Evolutionary conservation across 1,140 invertebrate species (phyloP), one percentile per base, ranked within the genome.

Genomic region (Drosophila saltans): DNA sequence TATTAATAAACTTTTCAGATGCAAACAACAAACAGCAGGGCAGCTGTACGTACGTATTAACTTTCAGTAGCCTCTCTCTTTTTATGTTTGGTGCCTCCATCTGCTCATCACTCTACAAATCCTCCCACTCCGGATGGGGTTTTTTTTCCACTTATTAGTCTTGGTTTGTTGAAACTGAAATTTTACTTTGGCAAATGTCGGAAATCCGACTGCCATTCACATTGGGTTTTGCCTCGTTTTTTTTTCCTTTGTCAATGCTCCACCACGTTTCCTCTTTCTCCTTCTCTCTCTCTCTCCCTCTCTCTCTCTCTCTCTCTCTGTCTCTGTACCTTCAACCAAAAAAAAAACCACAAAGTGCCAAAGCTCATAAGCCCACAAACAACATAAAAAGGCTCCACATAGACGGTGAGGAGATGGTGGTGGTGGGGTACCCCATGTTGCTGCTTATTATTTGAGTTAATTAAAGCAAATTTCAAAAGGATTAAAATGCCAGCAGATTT

Each of bases 1-100:
- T 88, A 88, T 88, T 88, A 88, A 88, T 89, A 89, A 88, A 88
- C 83, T 88, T 88, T 88, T 88, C 73, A 80, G 83, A 78, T 89
- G 69, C 76, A 72, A 69, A 67, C 83, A 70, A 89, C 83, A 70
- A 89, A 89, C 80, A 75, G 77, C 81, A 62, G 68, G 80, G 66
- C 80, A 82, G 72, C 84, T 89, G 73, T 72, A 83, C 77, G 73
- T 72, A 83, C 77, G 66, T 79, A 83, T 88, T 83, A 80, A 88
- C 84, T 89, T 80, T 75, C 72, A 68, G 65, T 64, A 64, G 24
- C 26, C 16, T 5, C 33, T 36, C 33, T 36, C 33, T 36, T 36
- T 36, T 36, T 36, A 36, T 36, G 33, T 36, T 36, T 2, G 3
- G 33, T 36, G 21, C 30, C 60, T 33, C 57, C 16, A 9, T 21